These are phyloP conservation scores for Gasteruption jaculator DNA, from an alignment of 2,888 invertebrate genomes.

Conservation along the genomic window DNA sequence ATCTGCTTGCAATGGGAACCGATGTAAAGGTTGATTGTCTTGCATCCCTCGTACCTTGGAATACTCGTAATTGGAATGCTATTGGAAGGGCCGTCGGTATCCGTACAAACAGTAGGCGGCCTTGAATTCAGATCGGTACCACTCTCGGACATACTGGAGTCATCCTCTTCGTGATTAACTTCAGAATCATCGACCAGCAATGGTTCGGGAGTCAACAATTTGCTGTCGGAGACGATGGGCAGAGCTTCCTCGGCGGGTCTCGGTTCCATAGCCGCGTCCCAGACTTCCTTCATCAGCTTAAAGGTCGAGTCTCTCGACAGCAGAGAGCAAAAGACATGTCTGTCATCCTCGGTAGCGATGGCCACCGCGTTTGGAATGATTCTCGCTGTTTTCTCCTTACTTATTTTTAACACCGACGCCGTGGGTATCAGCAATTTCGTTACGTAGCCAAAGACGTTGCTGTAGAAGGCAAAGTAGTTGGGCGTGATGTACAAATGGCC, in stretches of 20 bases:
- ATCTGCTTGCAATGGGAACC: constrained; percentile 16
- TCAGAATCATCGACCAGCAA: constrained; percentile 43
- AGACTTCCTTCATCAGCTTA: constrained; percentile 81
- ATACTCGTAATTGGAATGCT: constrained; percentile 35
- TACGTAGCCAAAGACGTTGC: constrained; percentile 92
- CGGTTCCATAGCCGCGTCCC: constrained; percentile 62
- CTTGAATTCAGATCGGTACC: constrained; percentile 48
- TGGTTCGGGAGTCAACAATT: constrained; percentile 34
- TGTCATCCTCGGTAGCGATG: constrained; percentile 75
- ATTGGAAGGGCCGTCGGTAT: constrained; percentile 34
- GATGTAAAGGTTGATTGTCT: constrained; percentile 16
- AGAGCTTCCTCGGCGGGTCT: constrained; percentile 47
- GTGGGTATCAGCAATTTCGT: constrained; percentile 90
- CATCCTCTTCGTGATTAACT: constrained; percentile 47
- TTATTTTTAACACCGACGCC: constrained; percentile 78
- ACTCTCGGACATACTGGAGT: constrained; percentile 51
- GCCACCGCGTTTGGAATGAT: constrained; percentile 95
- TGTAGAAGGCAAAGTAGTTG: constrained; percentile 94
- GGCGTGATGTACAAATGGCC: constrained; percentile 91
- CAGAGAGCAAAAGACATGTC: constrained; percentile 85
- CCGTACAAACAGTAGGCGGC: constrained; percentile 42
- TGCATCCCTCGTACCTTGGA: constrained; percentile 21
- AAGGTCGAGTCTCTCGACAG: constrained; percentile 85
- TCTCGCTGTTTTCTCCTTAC: constrained; percentile 88
- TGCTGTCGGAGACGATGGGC: constrained; percentile 36